Base-by-base conservation (phyloP, 2,888 invertebrate species). In the Dryobota labecula region DNA sequence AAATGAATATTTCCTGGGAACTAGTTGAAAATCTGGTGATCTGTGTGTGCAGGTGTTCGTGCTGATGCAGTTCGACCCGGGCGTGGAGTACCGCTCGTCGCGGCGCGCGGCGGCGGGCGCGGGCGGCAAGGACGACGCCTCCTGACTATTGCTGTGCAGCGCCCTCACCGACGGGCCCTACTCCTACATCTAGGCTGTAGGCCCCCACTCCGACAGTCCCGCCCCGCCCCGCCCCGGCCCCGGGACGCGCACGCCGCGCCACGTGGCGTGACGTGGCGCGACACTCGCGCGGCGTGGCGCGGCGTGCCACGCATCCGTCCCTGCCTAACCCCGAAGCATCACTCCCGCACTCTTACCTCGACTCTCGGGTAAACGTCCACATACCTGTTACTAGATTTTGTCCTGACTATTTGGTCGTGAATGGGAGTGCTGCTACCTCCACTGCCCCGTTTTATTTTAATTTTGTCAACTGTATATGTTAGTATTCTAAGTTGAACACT, bases 121-220 rank as follows among this genome's bases (percentile, higher is more conserved):
- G 86, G 90, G 89, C 83, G 96, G 95, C 94, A 98, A 98, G 94
- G 98, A 99, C 96, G 98, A 99, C 96, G 98, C 98, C 96, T 99
- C 99, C 98, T 99, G 99, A 99, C 98, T 99, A 97, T 97, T 99
- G 98, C 98, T 99, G 97, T 99, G 99, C 98, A 99, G 99, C 98
- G 99, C 99, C 98, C 98, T 99, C 97, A 99, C 99, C 92, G 99
- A 99, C 97, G 99, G 99, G 97, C 99, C 99, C 96, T 99, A 99
- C 97, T 98, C 98, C 95, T 98, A 98, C 96, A 98, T 98, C 92
- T 98, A 97, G 97, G 93, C 91, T 82, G 90, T 85, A 86, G 90
- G 92, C 86, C 86, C 80, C 84, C 89, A 87, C 88, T 81, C 87
- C 87, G 90, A 90, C 90, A 91, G 88, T 88, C 91, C 91, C 79